Base-by-base conservation (phyloP, 2,888 invertebrate species). In the Heterodera filipjevi region DNA sequence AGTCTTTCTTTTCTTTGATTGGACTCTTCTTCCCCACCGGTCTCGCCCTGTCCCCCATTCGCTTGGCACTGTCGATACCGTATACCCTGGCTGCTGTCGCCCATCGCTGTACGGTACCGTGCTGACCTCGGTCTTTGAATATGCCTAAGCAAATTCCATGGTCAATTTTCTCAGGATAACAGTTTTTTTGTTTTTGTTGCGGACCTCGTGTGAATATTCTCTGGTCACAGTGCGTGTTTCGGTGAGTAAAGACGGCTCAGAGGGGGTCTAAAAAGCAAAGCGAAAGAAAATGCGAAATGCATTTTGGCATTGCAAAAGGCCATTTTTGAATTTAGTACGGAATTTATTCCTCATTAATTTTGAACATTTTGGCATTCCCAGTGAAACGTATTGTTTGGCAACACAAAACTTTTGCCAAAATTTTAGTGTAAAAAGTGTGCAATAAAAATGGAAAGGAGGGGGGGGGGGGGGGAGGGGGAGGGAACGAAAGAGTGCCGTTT, bases 61-160 rank as follows among this genome's bases (percentile, higher is more conserved):
- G 53, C 81, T 82, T 12, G 89, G 89, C 35, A 89, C 85, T 59
- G 85, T 84, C 16, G 86, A 86, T 27, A 89, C 89, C 30, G 88
- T 87, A 80, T 88, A 89, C 44, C 89, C 89, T 59, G 86, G 85
- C 49, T 66, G 83, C 6, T 81, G 80, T 33, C 46, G 46, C 32
- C 70, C 83, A 30, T 30, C 44, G 3, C 22, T 32, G 49, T 39
- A 49, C 64, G 53, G 27, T 30, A 68, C n/a, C 6, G 72, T 59
- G 49, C 66, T 77, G 27, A 79, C 71, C 39, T 79, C 72, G 8
- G 79, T 79, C 46, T 78, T 79, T 16, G 79, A 79, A 53, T 35
- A 78, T 2, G 79, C 77, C 79, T 79, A 32, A 49, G 33, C 27
- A 14, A 66, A 33, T 44, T 78, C 64, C 59, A 30, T 16, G n/a